Evolutionary conservation across 2,888 invertebrate species (phyloP).

Genomic region (Drosophila cognata): DNA sequence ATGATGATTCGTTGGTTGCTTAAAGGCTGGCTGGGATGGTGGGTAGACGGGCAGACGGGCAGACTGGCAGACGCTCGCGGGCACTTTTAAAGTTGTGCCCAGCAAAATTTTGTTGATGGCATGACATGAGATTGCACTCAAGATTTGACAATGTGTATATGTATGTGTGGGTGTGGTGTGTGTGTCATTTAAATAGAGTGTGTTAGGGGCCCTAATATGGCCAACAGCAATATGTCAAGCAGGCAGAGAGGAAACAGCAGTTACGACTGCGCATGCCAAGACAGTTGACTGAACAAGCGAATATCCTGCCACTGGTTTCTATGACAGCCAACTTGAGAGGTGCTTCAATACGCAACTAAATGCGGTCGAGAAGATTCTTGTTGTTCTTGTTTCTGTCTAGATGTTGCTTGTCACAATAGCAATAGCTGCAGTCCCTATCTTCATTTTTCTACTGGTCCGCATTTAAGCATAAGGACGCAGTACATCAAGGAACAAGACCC

Average conservation of each 20-base stretch:
- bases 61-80: conserved; percentile 27
- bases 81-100: conserved; percentile 54
- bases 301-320: not conserved
- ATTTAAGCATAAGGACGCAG: not conserved
- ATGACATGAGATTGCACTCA: conserved; percentile 75
- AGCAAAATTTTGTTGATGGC: conserved; percentile 43
- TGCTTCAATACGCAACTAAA: conserved; percentile 28
- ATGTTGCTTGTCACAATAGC: not conserved
- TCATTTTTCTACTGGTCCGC: not conserved
- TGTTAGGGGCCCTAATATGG: conserved; percentile 16
- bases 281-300: conserved; percentile 9
- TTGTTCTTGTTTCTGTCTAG: not conserved
- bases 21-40: not conserved
- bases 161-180: not conserved
- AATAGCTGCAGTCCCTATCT: not conserved
- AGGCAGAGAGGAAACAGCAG: not conserved
- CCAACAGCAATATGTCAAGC: conserved; percentile 70
- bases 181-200: conserved; percentile 6
- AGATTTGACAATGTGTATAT: conserved; percentile 44
- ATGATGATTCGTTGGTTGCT: not conserved
- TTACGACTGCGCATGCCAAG: conserved; percentile 13
- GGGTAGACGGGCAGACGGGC: not conserved
- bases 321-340: conserved; percentile 16
- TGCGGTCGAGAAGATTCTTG: conserved; percentile 38
- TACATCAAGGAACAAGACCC: not conserved